These are phyloP conservation scores for Fistularia commersonii DNA, from an alignment of 2,797 vertebrate genomes.

Conservation along the genomic window DNA sequence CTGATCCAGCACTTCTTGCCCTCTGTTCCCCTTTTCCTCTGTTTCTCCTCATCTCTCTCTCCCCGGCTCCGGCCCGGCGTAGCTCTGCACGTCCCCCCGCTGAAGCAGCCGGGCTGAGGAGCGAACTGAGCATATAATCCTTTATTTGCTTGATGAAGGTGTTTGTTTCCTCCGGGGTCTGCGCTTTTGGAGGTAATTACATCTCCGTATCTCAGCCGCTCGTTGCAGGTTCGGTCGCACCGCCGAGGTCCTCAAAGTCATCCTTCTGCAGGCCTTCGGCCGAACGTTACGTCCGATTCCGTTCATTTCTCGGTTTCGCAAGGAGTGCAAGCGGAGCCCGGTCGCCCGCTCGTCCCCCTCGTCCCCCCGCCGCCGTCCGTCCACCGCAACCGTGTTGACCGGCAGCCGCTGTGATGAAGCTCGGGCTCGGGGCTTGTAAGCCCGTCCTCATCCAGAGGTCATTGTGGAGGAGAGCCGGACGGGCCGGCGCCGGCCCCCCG, in stretches of 20 bases:
- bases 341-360: no score
- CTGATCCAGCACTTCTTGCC: slow-evolving; percentile 43
- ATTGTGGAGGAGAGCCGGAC: slow-evolving; percentile 68
- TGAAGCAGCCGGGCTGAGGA: slow-evolving; percentile 67
- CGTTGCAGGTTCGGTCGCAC: slow-evolving; percentile 68
- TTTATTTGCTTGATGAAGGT: slow-evolving; percentile 77
- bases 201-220: slow-evolving; percentile 60
- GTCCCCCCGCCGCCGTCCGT: slow-evolving; percentile 2
- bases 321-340: no score
- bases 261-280: slow-evolving; percentile 38
- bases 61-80: slow-evolving; percentile 44
- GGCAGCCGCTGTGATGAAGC: slow-evolving; percentile 49
- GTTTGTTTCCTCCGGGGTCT: slow-evolving; percentile 71
- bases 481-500: slow-evolving; percentile 54
- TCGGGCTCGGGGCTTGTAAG: slow-evolving; percentile 44
- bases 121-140: slow-evolving; percentile 75
- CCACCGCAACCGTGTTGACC: slow-evolving; percentile 46
- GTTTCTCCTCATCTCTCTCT: slow-evolving; percentile 44
- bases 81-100: slow-evolving; percentile 58
- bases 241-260: slow-evolving; percentile 69
- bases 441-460: slow-evolving; percentile 71
- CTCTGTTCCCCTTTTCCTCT: slow-evolving; percentile 20
- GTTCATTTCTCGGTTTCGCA: no score
- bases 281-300: not conserved
- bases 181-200: slow-evolving; percentile 69